Evolutionary conservation across 2,888 invertebrate genomes (phyloP), one percentile per base, ranked within the genome.

Genomic region (Zygothrica quintamaculata): DNA sequence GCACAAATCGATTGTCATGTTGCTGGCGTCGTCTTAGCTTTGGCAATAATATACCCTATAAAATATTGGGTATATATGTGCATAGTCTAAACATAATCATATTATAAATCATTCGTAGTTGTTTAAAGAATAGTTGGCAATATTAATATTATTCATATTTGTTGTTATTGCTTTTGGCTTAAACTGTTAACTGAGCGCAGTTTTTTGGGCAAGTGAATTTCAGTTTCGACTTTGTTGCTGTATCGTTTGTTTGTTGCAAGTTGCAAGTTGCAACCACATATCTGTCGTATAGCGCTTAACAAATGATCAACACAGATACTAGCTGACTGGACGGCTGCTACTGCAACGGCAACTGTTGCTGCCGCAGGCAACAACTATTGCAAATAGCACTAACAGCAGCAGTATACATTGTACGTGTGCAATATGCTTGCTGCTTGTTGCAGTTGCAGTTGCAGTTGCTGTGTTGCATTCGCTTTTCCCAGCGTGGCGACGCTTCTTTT

Each of bases 241-340:
- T 47, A 33, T 51, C 56, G 65, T 31, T 57, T 71, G 51, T 47
- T 47, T n/a, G n/a, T n/a, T n/a, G n/a, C n/a, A n/a, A n/a, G 18
- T 22, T 22, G 18, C 18, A 22, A 22, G 72, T 44, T 56, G 43
- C 62, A 53, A 59, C 69, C 61, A 70, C 81, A 78, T 77, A 77
- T 84, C 82, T 78, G 82, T 84, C 76, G 78, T 67, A 69, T 71
- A 71, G 74, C 58, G 68, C 78, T 64, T 78, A 65, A 84, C 84
- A 84, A 84, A 84, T 84, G 85, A 84, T 87, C 84, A 84, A 79
- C 79, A 81, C 66, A 84, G 81, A 87, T 72, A 84, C 69, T 60
- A 53, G 52, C 64, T 56, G 62, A 74, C 65, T 74, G 73, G 62
- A 51, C 47, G 52, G 67, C 64, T 73, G 82, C 87, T 78, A 75